Percentiles rank a stretch among this genome's conserved stretches.
Evolutionary conservation across 2,113 vertebrate genomes (phyloP).

Genomic region (Colossoma macropomum): DNA sequence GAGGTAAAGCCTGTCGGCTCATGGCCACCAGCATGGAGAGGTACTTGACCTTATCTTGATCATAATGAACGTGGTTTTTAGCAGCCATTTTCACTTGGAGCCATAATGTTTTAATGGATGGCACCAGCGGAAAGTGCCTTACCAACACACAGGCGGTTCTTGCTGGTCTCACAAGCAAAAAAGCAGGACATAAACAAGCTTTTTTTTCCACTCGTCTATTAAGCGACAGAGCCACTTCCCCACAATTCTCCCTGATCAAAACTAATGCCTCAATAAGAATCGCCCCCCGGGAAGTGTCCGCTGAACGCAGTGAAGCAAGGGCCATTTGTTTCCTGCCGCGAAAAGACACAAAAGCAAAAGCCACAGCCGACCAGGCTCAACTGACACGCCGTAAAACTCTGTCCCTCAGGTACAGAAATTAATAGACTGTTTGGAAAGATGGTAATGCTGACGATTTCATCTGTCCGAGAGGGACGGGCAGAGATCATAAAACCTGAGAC

Average conservation of each 20-base stretch:
- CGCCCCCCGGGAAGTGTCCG: slow-evolving; percentile 7
- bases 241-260: slow-evolving; percentile 17
- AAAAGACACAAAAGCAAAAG: slow-evolving; percentile 8
- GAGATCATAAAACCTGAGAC: slow-evolving; percentile 26
- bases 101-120: slow-evolving; percentile 26
- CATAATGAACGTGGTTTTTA: slow-evolving; percentile 19
- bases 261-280: slow-evolving; percentile 38
- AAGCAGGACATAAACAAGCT: neutral
- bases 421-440: slow-evolving; percentile 24
- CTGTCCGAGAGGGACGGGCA: neutral
- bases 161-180: neutral
- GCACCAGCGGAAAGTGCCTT: neutral
- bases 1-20: slow-evolving; percentile 23
- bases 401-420: slow-evolving; percentile 37
- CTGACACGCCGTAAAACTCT: slow-evolving; percentile 18
- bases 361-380: slow-evolving; percentile 9
- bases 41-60: slow-evolving; percentile 38
- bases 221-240: neutral
- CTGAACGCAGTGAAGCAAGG: neutral
- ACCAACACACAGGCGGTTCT: neutral
- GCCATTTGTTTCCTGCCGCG: slow-evolving; percentile 1
- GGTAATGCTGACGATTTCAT: slow-evolving; percentile 13
- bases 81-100: neutral
- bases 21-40: slow-evolving; percentile 17
- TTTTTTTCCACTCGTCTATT: neutral